These are phyloP conservation scores for Drosophila rhopaloa DNA, from an alignment of 1,140 invertebrate species.

Conservation along the genomic window DNA sequence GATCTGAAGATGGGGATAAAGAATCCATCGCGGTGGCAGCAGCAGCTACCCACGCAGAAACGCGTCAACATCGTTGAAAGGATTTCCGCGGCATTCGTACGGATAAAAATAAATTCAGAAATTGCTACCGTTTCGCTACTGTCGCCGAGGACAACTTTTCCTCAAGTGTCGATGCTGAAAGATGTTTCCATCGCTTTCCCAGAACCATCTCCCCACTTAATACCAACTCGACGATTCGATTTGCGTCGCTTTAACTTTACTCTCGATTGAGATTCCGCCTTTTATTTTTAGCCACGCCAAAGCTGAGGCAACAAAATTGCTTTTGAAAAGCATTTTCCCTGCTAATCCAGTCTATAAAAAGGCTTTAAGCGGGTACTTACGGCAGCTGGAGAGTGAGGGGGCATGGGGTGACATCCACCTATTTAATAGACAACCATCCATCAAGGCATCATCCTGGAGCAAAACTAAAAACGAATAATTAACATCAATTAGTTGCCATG, in stretches of 20 bases:
- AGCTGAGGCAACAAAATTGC: conserved; percentile 24
- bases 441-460: conserved; percentile 43
- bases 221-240: conserved; percentile 71
- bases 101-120: conserved; percentile 81
- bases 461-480: conserved; percentile 61
- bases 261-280: conserved; percentile 56
- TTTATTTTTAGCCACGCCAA: conserved; percentile 45
- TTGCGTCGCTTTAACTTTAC: conserved; percentile 77
- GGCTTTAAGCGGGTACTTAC: conserved; percentile 37
- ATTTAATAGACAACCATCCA: conserved; percentile 43
- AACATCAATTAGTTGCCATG: conserved; percentile 70
- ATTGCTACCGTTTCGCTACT: conserved; percentile 71
- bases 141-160: conserved; percentile 67
- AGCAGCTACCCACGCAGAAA: conserved; percentile 56
- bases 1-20: conserved; percentile 16
- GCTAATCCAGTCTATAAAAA: conserved; percentile 41
- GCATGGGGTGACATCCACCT: not conserved
- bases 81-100: conserved; percentile 76
- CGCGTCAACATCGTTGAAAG: conserved; percentile 66
- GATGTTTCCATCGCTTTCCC: conserved; percentile 18
- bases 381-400: not conserved
- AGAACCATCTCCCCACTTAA: conserved; percentile 17
- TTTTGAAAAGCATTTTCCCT: conserved; percentile 33
- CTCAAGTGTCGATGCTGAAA: conserved; percentile 66
- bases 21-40: conserved; percentile 17